Base-by-base conservation (phyloP, 2,888 invertebrate genomes). In the Atethmia centrago region DNA sequence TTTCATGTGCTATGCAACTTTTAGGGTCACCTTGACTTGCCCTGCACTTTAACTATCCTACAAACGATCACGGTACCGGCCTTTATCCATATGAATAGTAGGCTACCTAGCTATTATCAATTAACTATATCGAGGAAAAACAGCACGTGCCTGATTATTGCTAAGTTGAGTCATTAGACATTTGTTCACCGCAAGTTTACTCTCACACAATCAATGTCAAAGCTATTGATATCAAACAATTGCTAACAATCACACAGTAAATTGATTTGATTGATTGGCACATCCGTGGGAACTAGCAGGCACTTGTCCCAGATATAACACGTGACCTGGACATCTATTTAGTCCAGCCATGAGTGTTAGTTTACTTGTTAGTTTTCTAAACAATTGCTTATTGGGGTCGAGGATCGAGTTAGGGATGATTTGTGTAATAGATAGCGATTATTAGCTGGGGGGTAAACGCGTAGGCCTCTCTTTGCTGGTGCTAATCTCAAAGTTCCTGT, bases 181-280 rank as follows among this genome's bases (percentile, higher is more conserved):
- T 61, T 53, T 82, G 76, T 71, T 51, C n/a, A n/a, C 12, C n/a
- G 5, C 19, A 4, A 64, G 56, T 56, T 40, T 53, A 69, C 45
- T 82, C 71, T 79, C 82, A 82, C 71, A 55, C 8, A 3, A 31
- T 74, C 75, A 75, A 83, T 79, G 70, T 56, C 70, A 70, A 64
- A 71, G 25, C 42, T 49, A 72, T 83, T 66, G 59, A 67, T 61
- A 53, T 31, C 31, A 53, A 82, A 66, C 45, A 77, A 67, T 77
- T 25, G 1, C 14, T 40, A 21, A 25, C 51, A 31, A 47, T 42
- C 36, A 12, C n/a, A 25, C 16, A 53, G 28, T 47, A 25, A 77
- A 71, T 77, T 56, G 56, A 58, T 66, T n/a, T 63, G 74, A 65
- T 77, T 66, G 65, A 79, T 40, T 51, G 45, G 14, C 10, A 58